Percentiles rank a stretch among this genome's conserved stretches.
Evolutionary conservation across 2,113 vertebrate species (phyloP).

Genomic region (Oxygymnocypris stewartii): DNA sequence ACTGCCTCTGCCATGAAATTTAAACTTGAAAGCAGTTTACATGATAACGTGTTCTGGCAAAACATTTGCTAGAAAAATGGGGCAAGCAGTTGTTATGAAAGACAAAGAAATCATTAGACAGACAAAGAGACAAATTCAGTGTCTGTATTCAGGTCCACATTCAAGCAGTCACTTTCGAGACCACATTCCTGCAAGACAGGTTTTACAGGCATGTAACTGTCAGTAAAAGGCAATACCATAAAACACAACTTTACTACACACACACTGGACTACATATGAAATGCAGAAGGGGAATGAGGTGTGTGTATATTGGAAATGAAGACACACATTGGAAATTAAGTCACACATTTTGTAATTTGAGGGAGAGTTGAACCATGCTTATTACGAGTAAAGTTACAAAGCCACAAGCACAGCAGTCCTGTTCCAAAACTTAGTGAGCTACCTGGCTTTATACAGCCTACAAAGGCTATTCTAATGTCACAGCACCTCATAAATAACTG

Average conservation of each 20-base stretch:
- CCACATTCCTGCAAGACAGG: not conserved
- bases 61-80: constrained; percentile 38
- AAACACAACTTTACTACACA: constrained; percentile 16
- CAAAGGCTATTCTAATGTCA: too few species aligned
- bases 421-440: too few species aligned
- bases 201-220: constrained; percentile 27
- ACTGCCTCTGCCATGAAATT: not conserved
- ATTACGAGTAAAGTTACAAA: not conserved
- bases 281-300: not conserved
- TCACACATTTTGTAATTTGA: not conserved
- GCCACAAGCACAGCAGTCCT: too few species aligned
- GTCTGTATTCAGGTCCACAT: not conserved
- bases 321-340: too few species aligned
- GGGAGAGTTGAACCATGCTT: not conserved
- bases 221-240: constrained; percentile 8
- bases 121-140: not conserved
- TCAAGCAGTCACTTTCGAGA: not conserved
- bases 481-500: too few species aligned
- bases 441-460: too few species aligned
- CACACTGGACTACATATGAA: not conserved
- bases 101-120: constrained; percentile 15
- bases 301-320: not conserved
- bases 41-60: constrained; percentile 53
- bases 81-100: constrained; percentile 53
- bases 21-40: constrained; percentile 61